Base-by-base conservation (phyloP, 2,797 vertebrate genomes). In the Ceryle rudis region DNA sequence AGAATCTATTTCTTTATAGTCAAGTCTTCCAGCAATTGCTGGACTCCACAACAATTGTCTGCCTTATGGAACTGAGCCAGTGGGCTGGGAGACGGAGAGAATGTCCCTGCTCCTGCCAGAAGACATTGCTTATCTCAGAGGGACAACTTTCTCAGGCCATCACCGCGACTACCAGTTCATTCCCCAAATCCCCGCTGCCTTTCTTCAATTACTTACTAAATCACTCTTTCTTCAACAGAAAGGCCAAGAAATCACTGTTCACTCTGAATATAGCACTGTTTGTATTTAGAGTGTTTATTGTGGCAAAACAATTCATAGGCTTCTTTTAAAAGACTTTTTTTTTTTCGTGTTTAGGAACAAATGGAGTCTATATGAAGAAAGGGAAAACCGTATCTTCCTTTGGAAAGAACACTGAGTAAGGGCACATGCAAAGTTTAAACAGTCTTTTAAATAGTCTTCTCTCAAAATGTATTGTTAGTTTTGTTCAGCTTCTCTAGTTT, bases 231-330 rank as follows among this genome's bases (percentile, higher is more conserved):
- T 92, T 91, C 71, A 69, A n/a, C 31, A 90, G 67, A 61, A 94
- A 84, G 58, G 39, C 60, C 67, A 91, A 91, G 49, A 93, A 83
- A 86, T 55, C 64, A 89, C 75, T 72, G 33, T 52, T 92, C 64
- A 90, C 51, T 73, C 71, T 73, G 57, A 88, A 88, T 71, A 75
- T 14, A 95, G 31, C 74, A 69, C 79, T 86, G 67, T 70, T 96
- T 55, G 62, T 92, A 87, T 95, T 95, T 92, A 81, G 71, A 91
- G 69, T 90, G 46, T 93, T 92, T 95, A 89, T 92, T 95, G 93
- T 96, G 97, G 96, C 73, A 98, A 96, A 97, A 95, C 86, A 95
- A 87, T 86, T 81, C 67, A 93, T 95, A 96, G 93, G 86, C 97
- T 98, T 93, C 79, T 87, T 94, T 85, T 80, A 95, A 96, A 97